A percentile compares a stretch with the other conserved stretches of the same genome.
phyloP scores from a whole-genome alignment of 2,888 invertebrate species.

The Heliconius ismenius region DNA sequence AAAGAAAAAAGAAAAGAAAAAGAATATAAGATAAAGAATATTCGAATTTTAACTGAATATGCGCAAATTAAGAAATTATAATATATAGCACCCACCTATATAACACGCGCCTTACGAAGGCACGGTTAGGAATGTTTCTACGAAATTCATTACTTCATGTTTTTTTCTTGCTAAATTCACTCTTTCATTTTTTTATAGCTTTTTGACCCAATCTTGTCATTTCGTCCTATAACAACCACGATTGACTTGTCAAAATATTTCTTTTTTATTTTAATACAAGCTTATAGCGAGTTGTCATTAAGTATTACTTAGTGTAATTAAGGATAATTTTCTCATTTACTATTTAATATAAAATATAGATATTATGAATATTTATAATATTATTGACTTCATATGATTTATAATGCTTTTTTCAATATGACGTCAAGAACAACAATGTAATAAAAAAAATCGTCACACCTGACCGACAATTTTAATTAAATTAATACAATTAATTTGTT shows the following conservation, averaged over 20 bases:
- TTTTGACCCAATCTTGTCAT: not conserved
- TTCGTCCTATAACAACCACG: not conserved
- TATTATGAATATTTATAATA: too few species aligned
- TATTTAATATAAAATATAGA: too few species aligned
- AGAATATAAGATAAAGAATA: too few species aligned
- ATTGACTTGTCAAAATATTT: not conserved
- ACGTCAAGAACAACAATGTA: not conserved
- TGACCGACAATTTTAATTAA: slow-evolving; percentile 53
- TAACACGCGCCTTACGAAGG: not conserved
- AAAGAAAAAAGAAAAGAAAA: not conserved
- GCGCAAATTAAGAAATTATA: too few species aligned
- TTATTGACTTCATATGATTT: too few species aligned
- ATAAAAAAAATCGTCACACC: slow-evolving; percentile 41
- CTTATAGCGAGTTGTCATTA: not conserved
- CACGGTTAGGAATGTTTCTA: not conserved
- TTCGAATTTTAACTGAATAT: too few species aligned
- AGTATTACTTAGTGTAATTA: too few species aligned
- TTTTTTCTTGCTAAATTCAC: slow-evolving; percentile 5
- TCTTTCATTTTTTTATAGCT: not conserved
- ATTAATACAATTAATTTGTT: slow-evolving; percentile 59
- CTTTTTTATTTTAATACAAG: not conserved
- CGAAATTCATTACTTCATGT: not conserved
- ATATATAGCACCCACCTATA: not conserved
- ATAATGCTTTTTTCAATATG: too few species aligned
- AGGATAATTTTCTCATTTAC: too few species aligned